Percentiles rank a stretch among this genome's conserved stretches.
These are phyloP conservation scores for Ditula angustiorana DNA, from an alignment of 2,888 invertebrate genomes.

Conservation along the genomic window DNA sequence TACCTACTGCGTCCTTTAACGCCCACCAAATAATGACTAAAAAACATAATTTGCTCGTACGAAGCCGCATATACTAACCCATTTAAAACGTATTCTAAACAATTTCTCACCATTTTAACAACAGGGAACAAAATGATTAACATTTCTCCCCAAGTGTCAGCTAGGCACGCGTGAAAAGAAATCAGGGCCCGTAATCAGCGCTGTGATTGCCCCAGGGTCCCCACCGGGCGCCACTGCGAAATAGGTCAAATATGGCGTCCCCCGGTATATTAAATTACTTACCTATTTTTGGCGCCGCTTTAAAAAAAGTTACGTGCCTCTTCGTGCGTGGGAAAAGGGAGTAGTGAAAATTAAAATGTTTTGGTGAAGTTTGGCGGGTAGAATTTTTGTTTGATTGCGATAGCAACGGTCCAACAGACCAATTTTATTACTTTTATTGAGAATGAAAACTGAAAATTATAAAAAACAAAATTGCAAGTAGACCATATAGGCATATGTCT, in stretches of 20 bases:
- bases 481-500: no score
- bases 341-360: neutral
- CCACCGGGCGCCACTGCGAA: conserved; percentile 26
- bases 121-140: neutral
- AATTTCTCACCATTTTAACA: neutral
- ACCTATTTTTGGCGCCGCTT: conserved; percentile 28
- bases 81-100: neutral
- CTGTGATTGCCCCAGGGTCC: conserved; percentile 14
- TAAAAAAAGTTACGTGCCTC: conserved; percentile 27
- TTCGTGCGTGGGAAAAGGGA: conserved; percentile 3
- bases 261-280: conserved; percentile 30
- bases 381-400: no score
- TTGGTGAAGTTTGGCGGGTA: no score
- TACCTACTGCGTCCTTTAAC: no score
- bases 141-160: conserved; percentile 2
- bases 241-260: conserved; percentile 37
- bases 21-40: no score
- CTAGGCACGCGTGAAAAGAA: conserved; percentile 20
- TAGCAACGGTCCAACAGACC: no score
- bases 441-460: no score
- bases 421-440: no score
- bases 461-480: no score
- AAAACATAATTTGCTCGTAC: neutral
- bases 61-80: no score
- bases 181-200: conserved; percentile 26